Percentiles rank a stretch among this genome's conserved stretches.
Conservation (phyloP, 2,797 vertebrate species). For the Eulemur albifrons region DNA sequence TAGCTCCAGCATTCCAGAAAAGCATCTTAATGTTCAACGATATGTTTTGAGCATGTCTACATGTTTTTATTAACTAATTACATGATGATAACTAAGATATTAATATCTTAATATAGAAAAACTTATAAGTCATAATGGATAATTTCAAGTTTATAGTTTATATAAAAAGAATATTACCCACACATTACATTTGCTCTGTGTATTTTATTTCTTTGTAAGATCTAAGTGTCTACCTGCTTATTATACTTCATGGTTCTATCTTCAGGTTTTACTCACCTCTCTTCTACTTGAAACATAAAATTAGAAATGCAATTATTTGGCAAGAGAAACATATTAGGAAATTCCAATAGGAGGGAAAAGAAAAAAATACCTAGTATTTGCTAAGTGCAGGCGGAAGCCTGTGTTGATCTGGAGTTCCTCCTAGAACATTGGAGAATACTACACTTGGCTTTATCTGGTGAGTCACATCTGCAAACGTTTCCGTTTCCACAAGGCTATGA, state of each 20-base stretch:
- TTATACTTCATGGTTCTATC: neutral
- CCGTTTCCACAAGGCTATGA: neutral
- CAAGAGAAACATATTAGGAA: neutral
- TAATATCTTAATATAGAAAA: neutral
- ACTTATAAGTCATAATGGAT: neutral
- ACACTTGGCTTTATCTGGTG: neutral
- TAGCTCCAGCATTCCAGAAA: neutral
- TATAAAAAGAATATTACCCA: neutral
- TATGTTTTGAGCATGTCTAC: neutral
- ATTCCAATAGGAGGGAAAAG: neutral
- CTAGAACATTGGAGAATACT: neutral
- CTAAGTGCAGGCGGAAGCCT: neutral
- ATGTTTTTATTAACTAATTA: neutral
- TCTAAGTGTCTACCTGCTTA: neutral
- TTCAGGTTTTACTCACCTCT: neutral
- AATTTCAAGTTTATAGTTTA: neutral
- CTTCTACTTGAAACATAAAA: conserved; percentile 2
- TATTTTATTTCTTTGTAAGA: neutral
- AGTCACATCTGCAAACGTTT: neutral
- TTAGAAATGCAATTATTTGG: neutral
- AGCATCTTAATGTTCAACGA: neutral
- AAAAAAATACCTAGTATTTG: no score
- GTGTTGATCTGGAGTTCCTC: neutral
- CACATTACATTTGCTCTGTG: neutral
- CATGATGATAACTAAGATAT: neutral